A percentile compares a stretch with the other conserved stretches of the same genome.
These are phyloP conservation scores for Rotaria sp. DNA, from an alignment of 2,888 invertebrate species.

Conservation along the genomic window DNA sequence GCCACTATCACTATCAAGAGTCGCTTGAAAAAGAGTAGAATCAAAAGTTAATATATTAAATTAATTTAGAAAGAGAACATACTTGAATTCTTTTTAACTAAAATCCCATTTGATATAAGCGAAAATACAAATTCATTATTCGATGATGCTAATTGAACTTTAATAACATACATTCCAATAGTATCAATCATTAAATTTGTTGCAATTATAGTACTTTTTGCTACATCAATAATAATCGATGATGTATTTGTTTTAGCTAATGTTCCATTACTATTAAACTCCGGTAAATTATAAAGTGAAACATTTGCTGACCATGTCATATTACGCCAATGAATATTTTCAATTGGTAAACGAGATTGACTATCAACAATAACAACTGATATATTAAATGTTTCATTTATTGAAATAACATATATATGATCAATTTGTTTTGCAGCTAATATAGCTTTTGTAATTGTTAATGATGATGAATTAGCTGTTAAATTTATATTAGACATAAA, in stretches of 20 bases:
- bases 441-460: not conserved
- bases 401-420: not conserved
- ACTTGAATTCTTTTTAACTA: not conserved
- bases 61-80: too few species aligned
- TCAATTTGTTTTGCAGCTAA: not conserved
- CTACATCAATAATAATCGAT: not conserved
- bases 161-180: conserved; percentile 2
- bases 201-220: not conserved
- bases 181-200: not conserved
- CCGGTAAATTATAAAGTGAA: not conserved
- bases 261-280: not conserved
- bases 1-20: not conserved
- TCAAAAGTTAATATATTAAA: too few species aligned
- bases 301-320: not conserved
- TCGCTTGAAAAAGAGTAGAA: not conserved
- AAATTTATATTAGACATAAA: not conserved
- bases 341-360: not conserved
- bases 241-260: not conserved
- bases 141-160: not conserved
- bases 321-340: not conserved
- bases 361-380: not conserved
- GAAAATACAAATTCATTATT: not conserved
- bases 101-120: not conserved
- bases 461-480: not conserved
- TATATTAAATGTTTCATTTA: not conserved